Evolutionary conservation across 2,888 invertebrate species (phyloP).

Genomic region (Chymomyza fuscimana): DNA sequence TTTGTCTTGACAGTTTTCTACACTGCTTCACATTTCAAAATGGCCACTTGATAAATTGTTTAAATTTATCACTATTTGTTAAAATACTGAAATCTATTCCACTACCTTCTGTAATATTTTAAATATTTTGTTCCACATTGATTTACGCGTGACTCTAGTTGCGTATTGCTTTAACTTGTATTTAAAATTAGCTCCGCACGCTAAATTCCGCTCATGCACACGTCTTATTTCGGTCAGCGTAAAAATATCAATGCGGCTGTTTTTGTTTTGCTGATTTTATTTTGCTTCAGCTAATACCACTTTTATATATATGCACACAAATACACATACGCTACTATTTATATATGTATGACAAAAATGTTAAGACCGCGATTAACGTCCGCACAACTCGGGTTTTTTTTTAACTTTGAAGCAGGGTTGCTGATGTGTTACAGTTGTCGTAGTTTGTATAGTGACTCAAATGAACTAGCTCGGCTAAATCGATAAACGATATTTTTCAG

Average conservation of each 20-base stretch:
- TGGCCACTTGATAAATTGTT: conserved; percentile 36
- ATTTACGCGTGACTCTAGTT: conserved; percentile 13
- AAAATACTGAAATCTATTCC: conserved; percentile 17
- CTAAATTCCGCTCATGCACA: conserved; percentile 11
- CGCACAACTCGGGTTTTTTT: background rate
- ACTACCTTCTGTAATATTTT: conserved; percentile 30
- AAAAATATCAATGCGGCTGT: conserved; percentile 35
- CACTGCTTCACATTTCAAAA: conserved; percentile 34
- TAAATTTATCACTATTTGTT: conserved; percentile 1
- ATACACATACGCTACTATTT: background rate
- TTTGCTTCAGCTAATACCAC: background rate
- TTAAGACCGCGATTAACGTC: background rate
- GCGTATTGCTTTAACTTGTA: conserved; percentile 36
- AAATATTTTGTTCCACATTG: conserved; percentile 35
- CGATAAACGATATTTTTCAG: background rate
- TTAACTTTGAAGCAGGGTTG: background rate
- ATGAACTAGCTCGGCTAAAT: background rate
- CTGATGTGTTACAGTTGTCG: background rate
- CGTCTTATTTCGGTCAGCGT: conserved; percentile 40
- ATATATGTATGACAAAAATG: background rate
- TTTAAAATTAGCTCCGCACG: conserved; percentile 25
- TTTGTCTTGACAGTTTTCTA: background rate
- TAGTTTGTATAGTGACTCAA: background rate
- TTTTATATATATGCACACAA: background rate
- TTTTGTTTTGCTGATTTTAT: background rate